Percentiles rank a stretch among this genome's conserved stretches.
Evolutionary conservation across 2,797 vertebrate species (phyloP).

Genomic region (Sebastolobus alascanus): DNA sequence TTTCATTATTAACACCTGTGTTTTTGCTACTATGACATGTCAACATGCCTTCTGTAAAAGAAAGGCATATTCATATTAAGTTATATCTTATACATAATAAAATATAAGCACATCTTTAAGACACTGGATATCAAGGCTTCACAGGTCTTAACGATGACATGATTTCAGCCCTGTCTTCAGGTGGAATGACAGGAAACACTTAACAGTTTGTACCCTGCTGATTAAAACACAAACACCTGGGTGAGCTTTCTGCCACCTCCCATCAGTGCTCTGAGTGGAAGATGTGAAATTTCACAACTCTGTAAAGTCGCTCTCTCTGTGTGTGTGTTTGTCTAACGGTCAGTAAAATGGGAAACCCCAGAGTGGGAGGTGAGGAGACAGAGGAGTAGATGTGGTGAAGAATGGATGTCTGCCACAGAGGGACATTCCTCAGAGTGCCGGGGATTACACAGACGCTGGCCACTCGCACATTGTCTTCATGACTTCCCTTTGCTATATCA

Average conservation of each 20-base stretch:
- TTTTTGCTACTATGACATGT: not conserved
- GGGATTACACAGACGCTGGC: conserved; percentile 68
- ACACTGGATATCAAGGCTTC: not conserved
- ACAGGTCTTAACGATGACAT: not conserved
- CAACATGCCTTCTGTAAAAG: not conserved
- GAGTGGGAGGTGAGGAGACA: conserved; percentile 4
- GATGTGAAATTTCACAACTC: conserved; percentile 68
- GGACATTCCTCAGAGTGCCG: conserved; percentile 66
- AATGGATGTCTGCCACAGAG: conserved; percentile 43
- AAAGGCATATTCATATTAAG: not conserved
- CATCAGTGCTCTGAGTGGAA: conserved; percentile 14
- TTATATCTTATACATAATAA: not conserved
- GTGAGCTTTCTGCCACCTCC: conserved; percentile 58
- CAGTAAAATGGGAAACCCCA: conserved; percentile 21
- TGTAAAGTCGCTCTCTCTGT: conserved; percentile 21
- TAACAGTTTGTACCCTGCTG: conserved; percentile 37
- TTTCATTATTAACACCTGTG: not conserved
- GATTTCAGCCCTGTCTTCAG: not conserved
- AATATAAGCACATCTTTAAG: not conserved
- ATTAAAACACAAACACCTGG: conserved; percentile 65
- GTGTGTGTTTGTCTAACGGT: conserved; percentile 30
- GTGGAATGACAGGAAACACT: conserved; percentile 37
- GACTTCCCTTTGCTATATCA: conserved; percentile 63
- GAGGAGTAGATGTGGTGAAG: conserved; percentile 20
- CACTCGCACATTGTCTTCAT: conserved; percentile 69